Evolutionary conservation across 2,113 vertebrate species (phyloP).

Genomic region (Gracilinanus agilis): DNA sequence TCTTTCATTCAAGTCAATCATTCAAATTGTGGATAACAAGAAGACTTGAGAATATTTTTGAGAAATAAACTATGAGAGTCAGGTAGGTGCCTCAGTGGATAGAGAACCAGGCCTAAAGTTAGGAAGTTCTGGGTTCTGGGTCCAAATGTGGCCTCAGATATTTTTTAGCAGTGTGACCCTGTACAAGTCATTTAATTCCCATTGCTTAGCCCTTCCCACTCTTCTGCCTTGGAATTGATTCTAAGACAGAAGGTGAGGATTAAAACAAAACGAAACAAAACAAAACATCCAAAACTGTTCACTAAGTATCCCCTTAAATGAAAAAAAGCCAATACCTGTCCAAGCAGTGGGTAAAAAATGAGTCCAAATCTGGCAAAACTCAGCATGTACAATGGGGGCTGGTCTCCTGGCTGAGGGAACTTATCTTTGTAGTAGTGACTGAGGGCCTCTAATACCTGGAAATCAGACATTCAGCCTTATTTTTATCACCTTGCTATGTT

Average conservation of each 20-base stretch:
- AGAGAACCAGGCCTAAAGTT: no score
- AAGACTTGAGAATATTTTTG: not conserved
- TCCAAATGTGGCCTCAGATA: no score
- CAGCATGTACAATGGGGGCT: not conserved
- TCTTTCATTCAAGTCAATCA: not conserved
- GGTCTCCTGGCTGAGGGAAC: not conserved
- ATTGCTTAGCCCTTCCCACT: no score
- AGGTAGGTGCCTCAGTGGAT: no score
- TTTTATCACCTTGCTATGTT: not conserved
- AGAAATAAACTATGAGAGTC: not conserved
- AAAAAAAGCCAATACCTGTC: not conserved
- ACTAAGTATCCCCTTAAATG: not conserved
- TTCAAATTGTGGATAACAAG: not conserved
- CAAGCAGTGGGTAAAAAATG: not conserved
- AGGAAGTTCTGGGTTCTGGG: no score
- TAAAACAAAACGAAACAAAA: no score
- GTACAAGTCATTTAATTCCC: no score
- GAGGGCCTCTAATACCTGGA: not conserved
- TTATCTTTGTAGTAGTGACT: not conserved
- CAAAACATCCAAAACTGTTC: not conserved
- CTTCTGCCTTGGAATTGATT: no score
- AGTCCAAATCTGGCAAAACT: not conserved
- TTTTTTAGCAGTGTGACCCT: no score
- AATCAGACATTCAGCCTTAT: conserved; percentile 27
- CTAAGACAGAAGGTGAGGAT: no score